Percentiles rank a stretch among this genome's conserved stretches.
Conservation (phyloP, 2,888 invertebrate genomes). For the Syrista parreyssii region DNA sequence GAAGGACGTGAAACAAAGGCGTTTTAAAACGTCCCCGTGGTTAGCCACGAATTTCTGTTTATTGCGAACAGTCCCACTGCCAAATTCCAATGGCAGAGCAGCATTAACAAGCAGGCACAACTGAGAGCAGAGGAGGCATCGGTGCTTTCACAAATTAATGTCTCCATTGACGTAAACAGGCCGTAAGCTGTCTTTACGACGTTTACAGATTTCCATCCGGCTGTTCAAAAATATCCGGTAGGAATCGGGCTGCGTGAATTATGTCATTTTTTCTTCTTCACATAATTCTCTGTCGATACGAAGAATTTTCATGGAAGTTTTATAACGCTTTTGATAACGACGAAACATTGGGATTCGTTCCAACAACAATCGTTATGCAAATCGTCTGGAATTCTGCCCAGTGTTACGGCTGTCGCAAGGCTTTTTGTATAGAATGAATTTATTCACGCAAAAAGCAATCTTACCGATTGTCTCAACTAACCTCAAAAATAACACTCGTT, state of each 20-base stretch:
- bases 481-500: not conserved
- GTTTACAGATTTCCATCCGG: not conserved
- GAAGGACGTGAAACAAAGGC: not conserved
- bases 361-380: not conserved
- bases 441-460: not conserved
- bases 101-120: conserved; percentile 6
- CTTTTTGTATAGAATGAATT: not conserved
- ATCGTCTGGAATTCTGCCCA: not conserved
- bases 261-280: not conserved
- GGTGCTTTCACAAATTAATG: not conserved
- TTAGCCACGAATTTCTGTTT: not conserved
- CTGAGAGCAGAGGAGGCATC: not conserved
- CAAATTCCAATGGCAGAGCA: conserved; percentile 12
- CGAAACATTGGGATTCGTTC: not conserved
- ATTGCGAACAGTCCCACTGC: conserved; percentile 11
- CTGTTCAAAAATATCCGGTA: not conserved
- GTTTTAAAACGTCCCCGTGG: not conserved
- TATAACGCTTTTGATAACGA: not conserved
- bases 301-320: not conserved
- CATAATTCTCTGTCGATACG: not conserved
- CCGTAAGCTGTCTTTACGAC: not conserved
- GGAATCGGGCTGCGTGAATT: not conserved
- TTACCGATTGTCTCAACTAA: not conserved
- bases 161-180: not conserved
- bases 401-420: not conserved